A percentile compares a stretch with the other conserved stretches of the same genome.
Conservation (phyloP, 2,797 vertebrate species). For the Buphagus erythrorhynchus region DNA sequence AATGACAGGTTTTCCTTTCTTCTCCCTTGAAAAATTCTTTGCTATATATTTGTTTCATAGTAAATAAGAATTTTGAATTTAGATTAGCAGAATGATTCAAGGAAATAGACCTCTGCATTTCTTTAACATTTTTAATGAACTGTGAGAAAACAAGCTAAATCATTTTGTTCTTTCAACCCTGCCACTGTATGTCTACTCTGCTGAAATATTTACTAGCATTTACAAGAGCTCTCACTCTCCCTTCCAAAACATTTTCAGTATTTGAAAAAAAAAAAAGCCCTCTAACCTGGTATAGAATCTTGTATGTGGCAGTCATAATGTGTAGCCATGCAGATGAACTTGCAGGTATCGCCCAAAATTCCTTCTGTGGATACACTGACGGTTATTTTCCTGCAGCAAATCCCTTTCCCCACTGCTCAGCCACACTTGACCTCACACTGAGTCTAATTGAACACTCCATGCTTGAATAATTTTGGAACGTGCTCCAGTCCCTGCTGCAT, state of each 20-base stretch:
- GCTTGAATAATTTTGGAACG: neutral
- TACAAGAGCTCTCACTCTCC: neutral
- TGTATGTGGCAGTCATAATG: neutral
- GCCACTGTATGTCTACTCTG: neutral
- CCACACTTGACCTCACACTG: neutral
- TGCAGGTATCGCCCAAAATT: neutral
- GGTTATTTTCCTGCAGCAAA: neutral
- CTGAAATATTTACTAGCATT: constrained; percentile 12
- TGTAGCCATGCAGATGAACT: neutral
- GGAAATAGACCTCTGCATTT: neutral
- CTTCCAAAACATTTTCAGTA: neutral
- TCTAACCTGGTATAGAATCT: neutral
- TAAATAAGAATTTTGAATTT: neutral
- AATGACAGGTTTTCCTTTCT: neutral
- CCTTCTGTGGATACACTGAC: neutral
- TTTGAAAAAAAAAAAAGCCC: neutral
- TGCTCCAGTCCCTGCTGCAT: neutral
- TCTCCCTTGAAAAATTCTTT: neutral
- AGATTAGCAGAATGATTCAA: neutral
- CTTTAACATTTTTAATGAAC: neutral
- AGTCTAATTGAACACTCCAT: neutral
- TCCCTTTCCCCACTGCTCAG: neutral
- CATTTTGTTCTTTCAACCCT: neutral
- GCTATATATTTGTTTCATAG: neutral
- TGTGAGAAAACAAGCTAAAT: neutral